Conservation (phyloP, 2,113 vertebrate species). For the Bos javanicus region DNA sequence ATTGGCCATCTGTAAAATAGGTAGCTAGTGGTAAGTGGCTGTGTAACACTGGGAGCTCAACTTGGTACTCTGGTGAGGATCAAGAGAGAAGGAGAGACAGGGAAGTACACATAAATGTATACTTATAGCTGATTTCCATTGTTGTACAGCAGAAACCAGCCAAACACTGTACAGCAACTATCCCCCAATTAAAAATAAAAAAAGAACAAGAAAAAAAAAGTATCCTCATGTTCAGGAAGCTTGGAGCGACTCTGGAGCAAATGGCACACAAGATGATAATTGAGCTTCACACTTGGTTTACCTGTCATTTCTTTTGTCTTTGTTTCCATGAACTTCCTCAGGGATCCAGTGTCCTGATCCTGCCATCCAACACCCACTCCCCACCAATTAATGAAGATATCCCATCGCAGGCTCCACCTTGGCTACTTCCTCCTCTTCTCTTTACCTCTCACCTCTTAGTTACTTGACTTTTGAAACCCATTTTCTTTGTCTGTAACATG, state of each 20-base stretch:
- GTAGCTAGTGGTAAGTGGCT: neutral
- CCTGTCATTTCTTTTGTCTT: neutral
- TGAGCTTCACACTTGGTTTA: neutral
- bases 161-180: neutral
- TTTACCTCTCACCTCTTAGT: neutral
- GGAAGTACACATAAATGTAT: neutral
- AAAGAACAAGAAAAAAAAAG: neutral
- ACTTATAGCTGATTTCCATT: neutral
- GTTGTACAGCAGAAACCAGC: neutral
- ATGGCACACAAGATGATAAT: neutral
- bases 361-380: neutral
- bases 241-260: neutral
- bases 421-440: rapidly evolving
- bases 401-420: neutral
- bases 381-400: neutral
- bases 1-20: neutral
- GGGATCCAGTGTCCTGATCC: neutral
- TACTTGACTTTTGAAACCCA: neutral
- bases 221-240: neutral
- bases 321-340: neutral
- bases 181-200: neutral
- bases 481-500: neutral
- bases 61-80: neutral
- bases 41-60: neutral
- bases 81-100: neutral